Conservation (phyloP, 2,113 vertebrate genomes). For the Osmerus eperlanus region DNA sequence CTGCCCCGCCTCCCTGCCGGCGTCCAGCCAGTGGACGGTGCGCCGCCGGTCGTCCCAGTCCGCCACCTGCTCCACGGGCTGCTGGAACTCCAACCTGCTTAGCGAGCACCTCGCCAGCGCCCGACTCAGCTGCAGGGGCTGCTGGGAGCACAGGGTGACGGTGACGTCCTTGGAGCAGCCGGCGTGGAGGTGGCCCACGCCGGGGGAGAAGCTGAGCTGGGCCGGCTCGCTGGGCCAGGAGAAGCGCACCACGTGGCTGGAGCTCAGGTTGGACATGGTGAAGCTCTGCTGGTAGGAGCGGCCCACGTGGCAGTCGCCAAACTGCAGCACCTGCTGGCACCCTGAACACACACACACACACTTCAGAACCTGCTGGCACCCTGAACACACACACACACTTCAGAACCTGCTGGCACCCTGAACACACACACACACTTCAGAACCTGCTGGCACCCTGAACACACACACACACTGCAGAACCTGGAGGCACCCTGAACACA, state of each 20-base stretch:
- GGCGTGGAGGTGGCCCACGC: constrained; percentile 87
- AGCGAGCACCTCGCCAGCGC: constrained; percentile 74
- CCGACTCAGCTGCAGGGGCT: constrained; percentile 60
- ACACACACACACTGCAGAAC: no score
- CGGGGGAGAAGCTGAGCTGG: constrained; percentile 69
- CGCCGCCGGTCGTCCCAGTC: constrained; percentile 84
- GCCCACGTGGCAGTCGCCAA: constrained; percentile 80
- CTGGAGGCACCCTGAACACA: no score
- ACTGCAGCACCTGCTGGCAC: constrained; percentile 73
- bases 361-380: background rate
- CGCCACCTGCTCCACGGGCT: constrained; percentile 70
- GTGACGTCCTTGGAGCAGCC: constrained; percentile 80
- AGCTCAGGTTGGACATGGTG: constrained; percentile 81
- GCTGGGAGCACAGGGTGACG: constrained; percentile 73
- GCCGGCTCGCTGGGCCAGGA: constrained; percentile 72
- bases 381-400: no score
- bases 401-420: no score
- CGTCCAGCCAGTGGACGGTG: constrained; percentile 60
- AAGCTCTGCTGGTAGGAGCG: constrained; percentile 69
- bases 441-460: no score
- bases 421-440: background rate
- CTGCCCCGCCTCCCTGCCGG: background rate
- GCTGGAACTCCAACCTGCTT: constrained; percentile 71
- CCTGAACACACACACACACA: constrained; percentile 37
- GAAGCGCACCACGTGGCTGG: constrained; percentile 70